phyloP scores from a whole-genome alignment of 2,888 invertebrate genomes.

The Leptinotarsa rubiginosa region DNA sequence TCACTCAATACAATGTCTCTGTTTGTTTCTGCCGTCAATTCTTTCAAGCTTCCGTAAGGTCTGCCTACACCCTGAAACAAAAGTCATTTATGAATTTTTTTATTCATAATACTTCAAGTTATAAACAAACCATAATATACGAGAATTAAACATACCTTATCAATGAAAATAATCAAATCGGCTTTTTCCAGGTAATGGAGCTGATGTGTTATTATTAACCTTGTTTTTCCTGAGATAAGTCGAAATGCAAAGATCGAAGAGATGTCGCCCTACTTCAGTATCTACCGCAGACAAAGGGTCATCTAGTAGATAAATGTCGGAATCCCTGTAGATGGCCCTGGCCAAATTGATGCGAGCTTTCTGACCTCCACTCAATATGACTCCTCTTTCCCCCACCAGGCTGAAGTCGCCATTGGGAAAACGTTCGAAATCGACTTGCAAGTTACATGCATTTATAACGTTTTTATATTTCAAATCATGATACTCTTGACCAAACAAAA shows the following conservation, averaged over 20 bases:
- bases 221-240: slow-evolving; percentile 71
- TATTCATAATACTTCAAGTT: background rate
- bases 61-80: background rate
- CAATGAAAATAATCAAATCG: slow-evolving; percentile 69
- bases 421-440: slow-evolving; percentile 74
- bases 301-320: slow-evolving; percentile 81
- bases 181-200: slow-evolving; percentile 73
- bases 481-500: slow-evolving; percentile 73
- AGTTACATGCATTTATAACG: slow-evolving; percentile 72
- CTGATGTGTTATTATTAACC: slow-evolving; percentile 80
- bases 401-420: slow-evolving; percentile 70
- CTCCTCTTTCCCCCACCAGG: slow-evolving; percentile 77
- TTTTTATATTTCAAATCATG: slow-evolving; percentile 65
- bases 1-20: background rate
- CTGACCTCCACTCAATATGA: slow-evolving; percentile 84
- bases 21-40: background rate
- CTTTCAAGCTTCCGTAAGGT: background rate
- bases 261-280: slow-evolving; percentile 79
- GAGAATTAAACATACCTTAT: slow-evolving; percentile 63
- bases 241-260: slow-evolving; percentile 80
- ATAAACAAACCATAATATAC: background rate
- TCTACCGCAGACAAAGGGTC: slow-evolving; percentile 87
- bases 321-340: slow-evolving; percentile 81
- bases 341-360: slow-evolving; percentile 83
- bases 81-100: background rate